phyloP scores from a whole-genome alignment of 2,888 invertebrate genomes.

The Podabrus alpinus region DNA sequence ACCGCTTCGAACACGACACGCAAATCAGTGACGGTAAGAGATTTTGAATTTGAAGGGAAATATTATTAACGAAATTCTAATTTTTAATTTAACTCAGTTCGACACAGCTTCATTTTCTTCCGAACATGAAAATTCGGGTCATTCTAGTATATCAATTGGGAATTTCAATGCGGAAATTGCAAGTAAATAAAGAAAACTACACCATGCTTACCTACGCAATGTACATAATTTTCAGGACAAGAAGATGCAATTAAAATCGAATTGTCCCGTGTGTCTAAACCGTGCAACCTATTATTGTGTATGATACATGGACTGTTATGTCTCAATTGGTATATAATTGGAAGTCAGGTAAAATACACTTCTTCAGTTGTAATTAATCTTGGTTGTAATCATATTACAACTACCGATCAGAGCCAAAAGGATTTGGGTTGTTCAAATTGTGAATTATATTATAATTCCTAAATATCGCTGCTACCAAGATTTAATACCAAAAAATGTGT shows the following conservation, averaged over 20 bases:
- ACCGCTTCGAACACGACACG: background rate
- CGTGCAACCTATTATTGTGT: background rate
- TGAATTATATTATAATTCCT: no score
- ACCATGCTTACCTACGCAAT: background rate
- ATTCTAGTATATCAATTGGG: background rate
- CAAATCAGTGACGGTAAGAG: background rate
- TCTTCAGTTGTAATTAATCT: background rate
- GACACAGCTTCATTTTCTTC: background rate
- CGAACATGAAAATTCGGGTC: background rate
- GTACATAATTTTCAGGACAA: background rate
- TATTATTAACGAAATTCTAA: background rate
- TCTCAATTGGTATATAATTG: background rate
- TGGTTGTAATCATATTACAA: no score
- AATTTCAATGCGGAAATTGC: background rate
- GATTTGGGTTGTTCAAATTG: no score
- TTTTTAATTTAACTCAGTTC: background rate
- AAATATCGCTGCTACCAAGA: no score
- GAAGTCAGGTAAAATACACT: background rate
- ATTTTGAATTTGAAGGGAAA: background rate
- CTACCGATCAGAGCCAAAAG: no score
- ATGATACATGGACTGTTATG: background rate
- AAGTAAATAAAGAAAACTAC: background rate
- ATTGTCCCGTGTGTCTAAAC: background rate
- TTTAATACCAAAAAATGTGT: background rate
- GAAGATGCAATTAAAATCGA: background rate